Base-by-base conservation (phyloP, 1,140 invertebrate genomes). In the Psix sp. region DNA sequence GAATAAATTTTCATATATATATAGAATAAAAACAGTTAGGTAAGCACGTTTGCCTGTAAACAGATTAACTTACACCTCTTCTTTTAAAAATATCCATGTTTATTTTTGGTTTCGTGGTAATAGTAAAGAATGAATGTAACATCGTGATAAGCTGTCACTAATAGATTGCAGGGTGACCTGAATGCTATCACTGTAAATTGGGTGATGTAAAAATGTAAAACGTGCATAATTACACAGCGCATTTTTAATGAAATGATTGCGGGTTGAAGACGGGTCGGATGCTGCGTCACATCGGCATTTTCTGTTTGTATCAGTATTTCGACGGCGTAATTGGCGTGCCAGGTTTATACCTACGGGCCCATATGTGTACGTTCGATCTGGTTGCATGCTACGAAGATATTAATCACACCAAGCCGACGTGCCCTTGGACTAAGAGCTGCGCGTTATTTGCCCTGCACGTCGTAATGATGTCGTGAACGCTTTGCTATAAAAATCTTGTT, bases 371-470 rank as follows among this genome's bases (percentile, higher is more conserved):
- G 80, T 80, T 77, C 76, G 82, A 83, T 84, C 82, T 78, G 82
- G 83, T 85, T 84, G 82, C 82, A 83, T 85, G 82, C 82, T 78
- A 77, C 77, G 78, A 70, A 77, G 82, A 83, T 85, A 84, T 84
- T 85, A 85, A 84, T 85, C 83, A 85, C 82, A 75, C 52, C 68
- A 73, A 74, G 68, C 74, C 80, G 82, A 84, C 83, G 76, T 83
- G 77, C 82, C 80, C 79, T 84, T 80, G 77, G 77, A 80, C 78
- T 78, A 80, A 78, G 76, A 67, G 67, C 26, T 75, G 77, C 74
- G 76, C 74, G 74, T 79, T 84, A 79, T 82, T 84, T 79, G 80
- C 79, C 79, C 75, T 77, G 11, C 67, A 74, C 79, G 78, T 24
- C 31, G 76, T 45, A 51, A 57, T 42, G 45, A 54, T 35, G 49